These are phyloP conservation scores for Irena cyanogastra DNA, from an alignment of 2,113 vertebrate genomes.

Conservation along the genomic window DNA sequence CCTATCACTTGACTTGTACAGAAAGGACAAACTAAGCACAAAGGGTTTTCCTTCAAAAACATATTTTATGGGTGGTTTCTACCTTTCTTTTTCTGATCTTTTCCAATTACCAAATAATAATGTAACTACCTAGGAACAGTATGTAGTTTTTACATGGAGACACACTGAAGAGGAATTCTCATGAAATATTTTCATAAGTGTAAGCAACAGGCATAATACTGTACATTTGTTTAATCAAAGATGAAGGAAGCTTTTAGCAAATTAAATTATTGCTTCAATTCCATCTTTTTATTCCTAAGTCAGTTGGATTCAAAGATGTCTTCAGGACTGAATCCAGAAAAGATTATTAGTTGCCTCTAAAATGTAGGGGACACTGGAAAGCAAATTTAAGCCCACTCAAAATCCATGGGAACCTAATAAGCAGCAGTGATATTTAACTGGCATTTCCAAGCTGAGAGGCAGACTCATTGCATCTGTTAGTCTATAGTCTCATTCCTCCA, in stretches of 20 bases:
- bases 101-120: background rate
- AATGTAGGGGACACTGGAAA: background rate
- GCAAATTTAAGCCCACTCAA: slow-evolving; percentile 31
- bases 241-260: background rate
- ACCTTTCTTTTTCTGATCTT: background rate
- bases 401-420: slow-evolving; percentile 17
- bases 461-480: slow-evolving; percentile 1
- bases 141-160: background rate
- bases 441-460: slow-evolving; percentile 29
- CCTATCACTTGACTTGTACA: background rate
- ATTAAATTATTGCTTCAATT: background rate
- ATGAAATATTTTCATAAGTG: background rate
- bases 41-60: background rate
- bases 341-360: background rate
- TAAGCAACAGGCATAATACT: background rate
- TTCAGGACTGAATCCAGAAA: background rate
- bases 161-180: background rate
- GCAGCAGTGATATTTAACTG: slow-evolving; percentile 25
- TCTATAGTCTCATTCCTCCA: background rate
- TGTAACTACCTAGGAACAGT: background rate
- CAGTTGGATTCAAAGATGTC: background rate
- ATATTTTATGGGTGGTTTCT: background rate
- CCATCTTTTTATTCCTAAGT: background rate
- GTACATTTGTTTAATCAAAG: background rate
- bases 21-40: background rate